A percentile compares a stretch with the other conserved stretches of the same genome.
These are phyloP conservation scores for Catostylus mosaicus DNA, from an alignment of 30 jellyfish, hydroid and myxozoan species.

Conservation along the genomic window DNA sequence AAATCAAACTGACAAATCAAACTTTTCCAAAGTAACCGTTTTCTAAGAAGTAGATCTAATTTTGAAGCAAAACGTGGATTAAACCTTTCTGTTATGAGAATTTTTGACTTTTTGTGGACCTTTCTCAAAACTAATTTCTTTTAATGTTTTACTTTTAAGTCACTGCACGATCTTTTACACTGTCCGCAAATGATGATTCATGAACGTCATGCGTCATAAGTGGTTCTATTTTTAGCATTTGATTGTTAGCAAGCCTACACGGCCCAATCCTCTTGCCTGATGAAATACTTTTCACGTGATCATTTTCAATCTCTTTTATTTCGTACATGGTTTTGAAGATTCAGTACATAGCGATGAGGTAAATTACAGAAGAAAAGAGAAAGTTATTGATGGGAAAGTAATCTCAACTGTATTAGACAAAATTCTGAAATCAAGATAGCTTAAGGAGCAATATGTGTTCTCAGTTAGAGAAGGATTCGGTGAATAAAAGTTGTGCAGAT, in stretches of 20 bases:
- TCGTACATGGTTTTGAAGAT: too few relatives aligned
- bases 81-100: too few relatives aligned
- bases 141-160: too few relatives aligned
- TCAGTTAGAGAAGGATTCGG: neutral
- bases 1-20: too few relatives aligned
- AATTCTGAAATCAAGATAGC: neutral
- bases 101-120: too few relatives aligned
- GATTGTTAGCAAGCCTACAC: neutral
- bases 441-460: constrained; percentile 9
- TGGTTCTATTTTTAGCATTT: neutral
- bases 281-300: neutral
- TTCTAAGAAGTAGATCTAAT: too few relatives aligned
- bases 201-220: constrained; percentile 8
- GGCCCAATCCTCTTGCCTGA: neutral
- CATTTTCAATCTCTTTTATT: neutral
- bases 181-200: too few relatives aligned
- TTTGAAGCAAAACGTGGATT: too few relatives aligned
- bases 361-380: neutral
- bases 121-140: too few relatives aligned
- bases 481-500: neutral
- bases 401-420: neutral
- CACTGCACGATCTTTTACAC: too few relatives aligned
- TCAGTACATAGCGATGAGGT: neutral
- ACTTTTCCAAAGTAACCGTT: too few relatives aligned
- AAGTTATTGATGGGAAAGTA: neutral